phyloP scores from a whole-genome alignment of 2,113 vertebrate species.

The Microtus ochrogaster region DNA sequence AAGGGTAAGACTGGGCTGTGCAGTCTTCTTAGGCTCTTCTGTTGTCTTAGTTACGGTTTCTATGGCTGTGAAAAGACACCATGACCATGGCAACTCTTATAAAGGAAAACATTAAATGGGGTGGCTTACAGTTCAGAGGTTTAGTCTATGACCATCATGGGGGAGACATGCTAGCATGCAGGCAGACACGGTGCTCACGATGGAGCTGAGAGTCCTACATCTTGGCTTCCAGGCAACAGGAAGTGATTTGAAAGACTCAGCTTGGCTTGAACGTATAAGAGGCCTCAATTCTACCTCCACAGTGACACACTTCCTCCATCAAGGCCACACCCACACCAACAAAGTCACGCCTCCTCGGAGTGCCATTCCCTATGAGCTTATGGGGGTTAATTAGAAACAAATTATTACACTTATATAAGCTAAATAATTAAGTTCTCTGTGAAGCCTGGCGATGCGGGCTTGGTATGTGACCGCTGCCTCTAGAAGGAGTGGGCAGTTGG shows the following conservation, averaged over 20 bases:
- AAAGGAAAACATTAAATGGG: not conserved
- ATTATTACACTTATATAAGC: slow-evolving; percentile 90
- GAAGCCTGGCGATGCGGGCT: slow-evolving; percentile 96
- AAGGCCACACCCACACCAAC: not conserved
- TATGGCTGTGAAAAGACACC: not conserved
- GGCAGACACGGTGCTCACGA: not conserved
- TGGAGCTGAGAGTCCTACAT: not conserved
- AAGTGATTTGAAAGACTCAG: not conserved
- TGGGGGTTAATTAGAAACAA: not conserved
- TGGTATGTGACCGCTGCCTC: slow-evolving; percentile 97
- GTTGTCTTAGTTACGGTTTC: not conserved
- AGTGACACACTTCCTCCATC: not conserved
- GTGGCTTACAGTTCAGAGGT: not conserved
- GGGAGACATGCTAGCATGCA: not conserved
- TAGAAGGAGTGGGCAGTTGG: slow-evolving; percentile 95
- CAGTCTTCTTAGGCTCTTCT: slow-evolving; percentile 96
- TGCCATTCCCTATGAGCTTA: not conserved
- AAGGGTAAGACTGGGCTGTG: slow-evolving; percentile 96
- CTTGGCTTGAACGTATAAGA: not conserved
- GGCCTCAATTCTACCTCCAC: not conserved
- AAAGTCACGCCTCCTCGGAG: not conserved
- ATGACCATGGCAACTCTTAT: not conserved
- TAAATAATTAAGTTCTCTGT: slow-evolving; percentile 98
- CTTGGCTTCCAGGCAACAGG: not conserved
- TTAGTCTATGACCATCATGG: not conserved